These are phyloP conservation scores for Saccopteryx leptura DNA, from an alignment of 2,113 vertebrate genomes.

Conservation along the genomic window DNA sequence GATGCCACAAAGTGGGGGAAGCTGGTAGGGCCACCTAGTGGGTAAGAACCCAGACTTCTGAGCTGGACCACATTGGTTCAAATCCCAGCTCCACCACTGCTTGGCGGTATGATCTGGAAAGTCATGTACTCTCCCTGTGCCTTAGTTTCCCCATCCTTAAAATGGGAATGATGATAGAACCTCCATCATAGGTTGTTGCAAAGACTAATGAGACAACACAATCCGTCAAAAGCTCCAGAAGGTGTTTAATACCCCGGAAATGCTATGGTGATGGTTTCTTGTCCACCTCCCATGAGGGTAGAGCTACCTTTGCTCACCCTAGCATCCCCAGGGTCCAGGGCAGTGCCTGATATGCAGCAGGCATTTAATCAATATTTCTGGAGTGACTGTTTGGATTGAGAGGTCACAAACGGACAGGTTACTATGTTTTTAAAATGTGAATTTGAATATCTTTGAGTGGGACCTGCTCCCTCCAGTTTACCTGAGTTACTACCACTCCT, in stretches of 20 bases:
- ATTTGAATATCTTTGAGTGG: background rate
- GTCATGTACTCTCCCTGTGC: background rate
- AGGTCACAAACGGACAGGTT: background rate
- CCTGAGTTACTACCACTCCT: background rate
- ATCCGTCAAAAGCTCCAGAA: background rate
- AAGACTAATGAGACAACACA: background rate
- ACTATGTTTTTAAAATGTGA: background rate
- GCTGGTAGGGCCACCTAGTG: too few relatives aligned
- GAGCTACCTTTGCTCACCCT: rapidly evolving
- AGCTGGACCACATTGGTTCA: background rate
- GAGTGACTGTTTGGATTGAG: background rate
- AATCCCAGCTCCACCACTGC: background rate
- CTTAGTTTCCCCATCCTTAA: background rate
- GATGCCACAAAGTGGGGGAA: background rate
- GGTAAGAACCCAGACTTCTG: background rate
- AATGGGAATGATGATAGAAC: background rate
- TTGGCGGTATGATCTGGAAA: background rate
- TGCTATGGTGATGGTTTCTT: background rate
- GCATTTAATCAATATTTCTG: background rate
- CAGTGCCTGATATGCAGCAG: background rate
- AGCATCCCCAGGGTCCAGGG: background rate
- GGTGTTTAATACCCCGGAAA: background rate
- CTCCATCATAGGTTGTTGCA: background rate
- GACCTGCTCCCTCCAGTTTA: too few relatives aligned
- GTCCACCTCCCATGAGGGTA: background rate